A percentile compares a stretch with the other conserved stretches of the same genome.
Conservation (phyloP, 2,888 invertebrate species). For the Mythimna impura region DNA sequence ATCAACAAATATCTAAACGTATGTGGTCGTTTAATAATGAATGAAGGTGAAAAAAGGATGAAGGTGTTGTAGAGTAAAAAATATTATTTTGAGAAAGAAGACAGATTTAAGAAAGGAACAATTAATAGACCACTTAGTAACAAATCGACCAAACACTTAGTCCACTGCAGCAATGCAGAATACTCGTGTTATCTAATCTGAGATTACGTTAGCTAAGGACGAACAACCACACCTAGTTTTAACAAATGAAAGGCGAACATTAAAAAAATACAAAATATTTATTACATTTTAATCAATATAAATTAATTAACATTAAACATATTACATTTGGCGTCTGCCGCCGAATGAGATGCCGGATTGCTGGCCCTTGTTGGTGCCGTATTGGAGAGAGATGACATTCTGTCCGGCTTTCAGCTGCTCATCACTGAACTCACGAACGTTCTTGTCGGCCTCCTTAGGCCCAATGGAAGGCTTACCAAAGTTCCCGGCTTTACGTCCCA, state of each 20-base stretch:
- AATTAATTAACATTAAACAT: slow-evolving; percentile 59
- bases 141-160: slow-evolving; percentile 16
- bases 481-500: slow-evolving; percentile 97
- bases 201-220: slow-evolving; percentile 51
- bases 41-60: neutral
- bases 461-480: slow-evolving; percentile 97
- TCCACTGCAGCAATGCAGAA: slow-evolving; percentile 37
- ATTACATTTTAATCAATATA: slow-evolving; percentile 72
- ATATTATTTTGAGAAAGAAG: neutral
- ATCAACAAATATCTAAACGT: neutral
- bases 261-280: slow-evolving; percentile 79
- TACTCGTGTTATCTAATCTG: slow-evolving; percentile 58
- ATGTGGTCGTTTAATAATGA: neutral
- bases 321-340: slow-evolving; percentile 98
- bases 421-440: slow-evolving; percentile 97
- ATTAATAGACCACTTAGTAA: slow-evolving; percentile 26
- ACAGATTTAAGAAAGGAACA: neutral
- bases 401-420: slow-evolving; percentile 98
- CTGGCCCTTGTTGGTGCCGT: slow-evolving; percentile 99
- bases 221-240: slow-evolving; percentile 68
- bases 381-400: slow-evolving; percentile 97
- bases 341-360: slow-evolving; percentile 99
- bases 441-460: slow-evolving; percentile 98
- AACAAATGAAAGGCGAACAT: slow-evolving; percentile 65
- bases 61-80: neutral